Evolutionary conservation across 2,888 invertebrate species (phyloP).

Genomic region (Idaea straminata): DNA sequence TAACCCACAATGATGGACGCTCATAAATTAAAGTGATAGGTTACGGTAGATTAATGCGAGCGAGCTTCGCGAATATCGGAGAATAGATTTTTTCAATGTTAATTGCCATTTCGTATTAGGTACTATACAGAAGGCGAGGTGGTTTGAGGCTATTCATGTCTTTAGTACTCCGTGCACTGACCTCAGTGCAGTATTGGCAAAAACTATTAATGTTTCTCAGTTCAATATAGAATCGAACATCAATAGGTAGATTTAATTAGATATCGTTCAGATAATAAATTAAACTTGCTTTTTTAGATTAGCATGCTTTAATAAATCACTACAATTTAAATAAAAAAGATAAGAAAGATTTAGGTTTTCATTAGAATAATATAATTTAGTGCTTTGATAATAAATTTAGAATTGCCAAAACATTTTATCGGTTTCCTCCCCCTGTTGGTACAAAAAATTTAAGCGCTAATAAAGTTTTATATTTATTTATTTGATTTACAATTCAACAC

Average conservation of each 20-base stretch:
- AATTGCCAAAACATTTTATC: not conserved
- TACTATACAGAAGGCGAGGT: constrained; percentile 20
- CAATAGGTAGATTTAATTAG: not conserved
- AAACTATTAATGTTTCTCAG: constrained; percentile 7
- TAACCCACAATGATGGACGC: constrained; percentile 65
- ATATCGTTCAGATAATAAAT: not conserved
- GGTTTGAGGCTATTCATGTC: constrained; percentile 14
- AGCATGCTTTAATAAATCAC: not conserved
- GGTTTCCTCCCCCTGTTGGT: not conserved
- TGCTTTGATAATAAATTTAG: not conserved
- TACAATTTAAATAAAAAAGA: not conserved
- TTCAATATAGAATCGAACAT: not conserved
- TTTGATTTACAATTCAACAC: no score
- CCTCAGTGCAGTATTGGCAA: constrained; percentile 23
- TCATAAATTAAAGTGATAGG: constrained; percentile 64
- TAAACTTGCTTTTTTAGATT: not conserved
- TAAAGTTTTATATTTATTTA: no score
- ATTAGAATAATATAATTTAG: not conserved
- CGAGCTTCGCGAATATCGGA: constrained; percentile 20
- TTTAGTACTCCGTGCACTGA: constrained; percentile 28
- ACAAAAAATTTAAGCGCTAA: not conserved
- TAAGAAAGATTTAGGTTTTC: not conserved
- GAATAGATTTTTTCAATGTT: constrained; percentile 26
- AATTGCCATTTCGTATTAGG: constrained; percentile 24
- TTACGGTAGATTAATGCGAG: constrained; percentile 61